A percentile compares a stretch with the other conserved stretches of the same genome.
phyloP scores from a whole-genome alignment of 2,113 vertebrate genomes.

The Cynoglossus semilaevis region DNA sequence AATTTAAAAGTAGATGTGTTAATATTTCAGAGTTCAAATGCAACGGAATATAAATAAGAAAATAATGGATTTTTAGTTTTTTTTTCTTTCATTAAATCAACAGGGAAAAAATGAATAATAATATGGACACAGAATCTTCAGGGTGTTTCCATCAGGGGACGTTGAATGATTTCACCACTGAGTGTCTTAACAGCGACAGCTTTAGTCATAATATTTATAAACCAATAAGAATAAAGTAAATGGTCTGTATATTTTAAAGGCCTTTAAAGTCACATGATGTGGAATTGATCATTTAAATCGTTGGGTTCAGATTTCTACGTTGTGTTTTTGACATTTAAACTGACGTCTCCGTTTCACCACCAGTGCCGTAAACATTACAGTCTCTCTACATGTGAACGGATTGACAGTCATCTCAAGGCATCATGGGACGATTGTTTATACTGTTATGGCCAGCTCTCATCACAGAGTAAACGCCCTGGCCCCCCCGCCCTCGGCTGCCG shows the following conservation, averaged over 20 bases:
- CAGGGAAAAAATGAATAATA: slow-evolving; percentile 2
- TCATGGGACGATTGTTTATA: neutral
- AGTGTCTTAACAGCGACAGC: too few relatives aligned
- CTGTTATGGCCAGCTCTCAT: neutral
- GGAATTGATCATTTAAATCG: too few relatives aligned
- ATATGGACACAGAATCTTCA: too few relatives aligned
- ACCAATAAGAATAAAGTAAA: too few relatives aligned
- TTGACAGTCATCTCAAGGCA: neutral
- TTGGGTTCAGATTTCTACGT: too few relatives aligned
- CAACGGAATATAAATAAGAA: slow-evolving; percentile 13
- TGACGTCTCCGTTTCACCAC: neutral
- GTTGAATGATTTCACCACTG: too few relatives aligned
- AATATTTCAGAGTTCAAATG: neutral
- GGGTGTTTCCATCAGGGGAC: too few relatives aligned
- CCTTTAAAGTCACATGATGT: too few relatives aligned
- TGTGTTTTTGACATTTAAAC: too few relatives aligned
- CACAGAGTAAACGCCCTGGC: slow-evolving; percentile 1
- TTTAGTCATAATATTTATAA: too few relatives aligned
- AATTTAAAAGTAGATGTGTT: slow-evolving; percentile 12
- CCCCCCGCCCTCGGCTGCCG: slow-evolving; percentile 12
- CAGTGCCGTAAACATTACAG: neutral
- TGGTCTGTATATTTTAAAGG: too few relatives aligned
- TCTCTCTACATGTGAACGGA: neutral
- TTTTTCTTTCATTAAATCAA: slow-evolving; percentile 25
- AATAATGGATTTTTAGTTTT: slow-evolving; percentile 18